phyloP scores from a whole-genome alignment of 2,888 invertebrate species.

The Ptilodon capucinus region DNA sequence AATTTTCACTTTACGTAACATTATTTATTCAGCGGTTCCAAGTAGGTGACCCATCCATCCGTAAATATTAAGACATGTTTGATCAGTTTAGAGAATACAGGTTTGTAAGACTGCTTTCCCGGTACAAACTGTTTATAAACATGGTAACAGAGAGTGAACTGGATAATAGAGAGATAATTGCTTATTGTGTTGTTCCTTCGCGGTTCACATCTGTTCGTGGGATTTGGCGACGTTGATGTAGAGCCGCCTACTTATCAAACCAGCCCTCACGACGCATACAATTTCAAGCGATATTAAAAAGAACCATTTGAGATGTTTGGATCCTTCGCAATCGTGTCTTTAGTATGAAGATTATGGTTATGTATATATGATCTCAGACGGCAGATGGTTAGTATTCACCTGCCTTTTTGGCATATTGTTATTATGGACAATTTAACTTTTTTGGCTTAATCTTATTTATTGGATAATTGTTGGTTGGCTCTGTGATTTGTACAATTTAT shows the following conservation, averaged over 20 bases:
- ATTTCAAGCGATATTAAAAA: neutral
- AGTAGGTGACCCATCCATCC: slow-evolving; percentile 1
- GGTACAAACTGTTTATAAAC: slow-evolving; percentile 15
- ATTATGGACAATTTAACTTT: neutral
- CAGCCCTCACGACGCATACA: neutral
- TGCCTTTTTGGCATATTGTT: slow-evolving; percentile 1
- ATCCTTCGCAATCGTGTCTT: neutral
- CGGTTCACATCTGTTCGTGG: neutral
- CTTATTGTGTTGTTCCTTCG: neutral
- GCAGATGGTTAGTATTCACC: slow-evolving; percentile 18
- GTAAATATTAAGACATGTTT: slow-evolving; percentile 14
- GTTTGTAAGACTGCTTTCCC: slow-evolving; percentile 12
- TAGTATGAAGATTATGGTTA: neutral
- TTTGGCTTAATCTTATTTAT: neutral
- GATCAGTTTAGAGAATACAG: slow-evolving; percentile 18
- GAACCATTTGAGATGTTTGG: neutral
- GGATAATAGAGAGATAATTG: neutral
- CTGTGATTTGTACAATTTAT: no score
- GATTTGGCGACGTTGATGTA: neutral
- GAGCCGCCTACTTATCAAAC: neutral
- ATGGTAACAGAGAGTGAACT: slow-evolving; percentile 3
- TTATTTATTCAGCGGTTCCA: slow-evolving; percentile 8
- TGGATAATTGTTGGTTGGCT: no score
- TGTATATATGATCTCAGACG: slow-evolving; percentile 4
- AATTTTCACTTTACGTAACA: neutral